A percentile compares a stretch with the other conserved stretches of the same genome.
Evolutionary conservation across 2,888 invertebrate species (phyloP).

Genomic region (Endotricha flammealis): DNA sequence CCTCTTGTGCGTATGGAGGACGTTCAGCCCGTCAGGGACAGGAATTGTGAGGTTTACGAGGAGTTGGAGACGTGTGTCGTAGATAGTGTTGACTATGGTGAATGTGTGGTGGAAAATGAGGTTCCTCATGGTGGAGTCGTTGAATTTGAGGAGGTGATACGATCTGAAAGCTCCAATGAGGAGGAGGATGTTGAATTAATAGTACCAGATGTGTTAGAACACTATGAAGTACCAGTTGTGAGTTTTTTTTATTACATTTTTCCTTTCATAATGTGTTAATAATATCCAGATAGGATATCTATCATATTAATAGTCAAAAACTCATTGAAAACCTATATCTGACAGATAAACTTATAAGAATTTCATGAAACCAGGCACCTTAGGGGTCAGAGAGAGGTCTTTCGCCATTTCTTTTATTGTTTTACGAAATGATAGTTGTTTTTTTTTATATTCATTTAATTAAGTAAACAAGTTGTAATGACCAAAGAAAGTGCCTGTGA

Average conservation of each 20-base stretch:
- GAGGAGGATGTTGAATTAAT: constrained; percentile 37
- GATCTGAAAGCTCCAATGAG: constrained; percentile 21
- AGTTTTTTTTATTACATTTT: neutral
- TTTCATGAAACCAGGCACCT: too few relatives aligned
- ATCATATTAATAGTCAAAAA: too few relatives aligned
- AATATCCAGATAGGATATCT: too few relatives aligned
- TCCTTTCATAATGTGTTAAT: too few relatives aligned
- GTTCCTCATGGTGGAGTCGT: constrained; percentile 59
- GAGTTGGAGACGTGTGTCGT: constrained; percentile 40
- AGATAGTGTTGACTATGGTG: constrained; percentile 37
- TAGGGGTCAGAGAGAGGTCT: too few relatives aligned
- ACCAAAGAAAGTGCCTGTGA: too few relatives aligned
- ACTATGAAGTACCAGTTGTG: constrained; percentile 25
- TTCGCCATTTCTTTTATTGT: too few relatives aligned
- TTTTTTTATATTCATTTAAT: too few relatives aligned
- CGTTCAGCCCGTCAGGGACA: constrained; percentile 51
- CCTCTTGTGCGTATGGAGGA: constrained; percentile 63
- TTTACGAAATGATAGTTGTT: too few relatives aligned
- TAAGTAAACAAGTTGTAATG: too few relatives aligned
- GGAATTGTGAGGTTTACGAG: constrained; percentile 27
- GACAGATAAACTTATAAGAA: too few relatives aligned
- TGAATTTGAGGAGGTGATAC: constrained; percentile 41
- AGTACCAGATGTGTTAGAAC: constrained; percentile 33
- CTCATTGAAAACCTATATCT: too few relatives aligned
- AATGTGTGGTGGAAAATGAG: constrained; percentile 42